Percentiles rank a stretch among this genome's conserved stretches.
phyloP scores from a whole-genome alignment of 2,113 vertebrate genomes.

The Vimba vimba region DNA sequence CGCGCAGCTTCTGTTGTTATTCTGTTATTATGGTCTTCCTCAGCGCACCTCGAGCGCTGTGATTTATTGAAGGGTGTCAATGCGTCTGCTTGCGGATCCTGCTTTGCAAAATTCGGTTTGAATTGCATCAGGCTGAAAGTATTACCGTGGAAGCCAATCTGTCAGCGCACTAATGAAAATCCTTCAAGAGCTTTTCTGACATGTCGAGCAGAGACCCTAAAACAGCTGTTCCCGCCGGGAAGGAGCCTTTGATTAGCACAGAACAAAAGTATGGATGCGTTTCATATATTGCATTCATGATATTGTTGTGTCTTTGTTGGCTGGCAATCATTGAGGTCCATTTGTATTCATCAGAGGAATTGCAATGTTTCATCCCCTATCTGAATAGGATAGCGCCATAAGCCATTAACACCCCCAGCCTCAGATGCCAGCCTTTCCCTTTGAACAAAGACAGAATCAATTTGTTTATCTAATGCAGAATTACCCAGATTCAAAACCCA shows the following conservation, averaged over 20 bases:
- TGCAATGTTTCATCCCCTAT: slow-evolving; percentile 37
- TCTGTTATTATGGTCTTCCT: slow-evolving; percentile 43
- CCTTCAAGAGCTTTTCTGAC: slow-evolving; percentile 27
- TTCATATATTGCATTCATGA: slow-evolving; percentile 36
- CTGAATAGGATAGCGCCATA: slow-evolving; percentile 31
- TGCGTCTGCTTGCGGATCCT: background rate
- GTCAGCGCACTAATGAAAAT: slow-evolving; percentile 40
- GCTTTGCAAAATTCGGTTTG: background rate
- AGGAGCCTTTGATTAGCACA: slow-evolving; percentile 18
- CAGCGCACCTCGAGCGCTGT: background rate
- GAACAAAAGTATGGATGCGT: background rate
- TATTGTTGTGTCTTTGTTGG: slow-evolving; percentile 34
- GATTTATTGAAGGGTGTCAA: slow-evolving; percentile 42
- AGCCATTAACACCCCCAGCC: slow-evolving; percentile 32
- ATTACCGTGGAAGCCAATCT: slow-evolving; percentile 24
- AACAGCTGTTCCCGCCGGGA: slow-evolving; percentile 24
- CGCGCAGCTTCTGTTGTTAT: slow-evolving; percentile 15
- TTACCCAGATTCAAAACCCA: slow-evolving; percentile 40
- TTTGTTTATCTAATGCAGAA: slow-evolving; percentile 54
- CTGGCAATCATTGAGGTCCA: slow-evolving; percentile 30
- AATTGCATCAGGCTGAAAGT: slow-evolving; percentile 19
- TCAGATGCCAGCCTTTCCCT: slow-evolving; percentile 23
- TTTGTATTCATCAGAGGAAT: slow-evolving; percentile 47
- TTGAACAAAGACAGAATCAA: slow-evolving; percentile 51
- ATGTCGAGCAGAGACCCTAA: background rate